Evolutionary conservation across 2,888 invertebrate species (phyloP), one percentile per base, ranked within the genome.

Genomic region (Leucoma salicis): DNA sequence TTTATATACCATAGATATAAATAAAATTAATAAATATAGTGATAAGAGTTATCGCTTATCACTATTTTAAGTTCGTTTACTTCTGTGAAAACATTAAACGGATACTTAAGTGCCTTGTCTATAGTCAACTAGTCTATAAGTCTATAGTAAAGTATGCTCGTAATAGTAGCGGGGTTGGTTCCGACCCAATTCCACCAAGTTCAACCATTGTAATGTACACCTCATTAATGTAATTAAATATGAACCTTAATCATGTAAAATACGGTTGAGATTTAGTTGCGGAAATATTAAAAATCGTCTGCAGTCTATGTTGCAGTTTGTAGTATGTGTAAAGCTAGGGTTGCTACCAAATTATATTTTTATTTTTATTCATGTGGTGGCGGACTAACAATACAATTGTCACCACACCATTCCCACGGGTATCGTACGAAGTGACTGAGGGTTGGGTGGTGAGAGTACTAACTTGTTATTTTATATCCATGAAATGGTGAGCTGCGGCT

Each of bases 121-220:
- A n/a, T n/a, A n/a, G n/a, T n/a, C n/a, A n/a, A n/a, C n/a, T n/a
- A n/a, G n/a, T n/a, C n/a, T n/a, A n/a, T n/a, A n/a, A n/a, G n/a
- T n/a, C n/a, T n/a, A n/a, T 27, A 27, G 10, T 27, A 43, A 42
- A 49, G 39, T 49, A 46, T 47, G 39, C 43, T 46, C 45, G 40
- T 43, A 36, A 42, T 53, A 48, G 64, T 61, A 63, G 66, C 64
- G 45, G 57, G 56, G 59, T 66, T 61, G 59, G 70, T 71, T 72
- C 72, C 76, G 73, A 70, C 75, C 76, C 66, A 73, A 72, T 78
- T 77, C 71, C 66, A 51, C 50, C 35, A 46, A 49, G 46, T 42
- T 50, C 53, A 44, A 40, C 45, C 38, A 42, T 52, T 62, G 44
- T 48, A 47, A 6, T 41, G 41, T 35, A 31, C 18, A 24, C 3